A percentile compares a stretch with the other conserved stretches of the same genome.
Evolutionary conservation across 2,797 vertebrate species (phyloP).

Genomic region (Falco peregrinus): DNA sequence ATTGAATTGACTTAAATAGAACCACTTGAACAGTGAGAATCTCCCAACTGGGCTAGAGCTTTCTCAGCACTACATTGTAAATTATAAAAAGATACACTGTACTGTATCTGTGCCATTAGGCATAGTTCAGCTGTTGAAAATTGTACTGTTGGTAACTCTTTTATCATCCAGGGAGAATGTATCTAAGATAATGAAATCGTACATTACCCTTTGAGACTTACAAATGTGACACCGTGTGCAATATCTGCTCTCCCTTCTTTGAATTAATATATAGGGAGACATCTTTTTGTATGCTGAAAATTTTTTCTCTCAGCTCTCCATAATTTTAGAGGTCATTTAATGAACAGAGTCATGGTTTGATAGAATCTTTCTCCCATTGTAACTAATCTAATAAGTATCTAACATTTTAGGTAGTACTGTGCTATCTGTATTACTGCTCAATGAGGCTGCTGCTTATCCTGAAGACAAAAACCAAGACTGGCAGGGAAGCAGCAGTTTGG

Average conservation of each 20-base stretch:
- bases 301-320: background rate
- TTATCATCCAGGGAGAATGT: conserved; percentile 21
- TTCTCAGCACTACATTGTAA: conserved; percentile 3
- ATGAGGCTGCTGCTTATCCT: background rate
- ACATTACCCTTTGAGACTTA: conserved; percentile 20
- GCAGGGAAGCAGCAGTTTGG: conserved; percentile 17
- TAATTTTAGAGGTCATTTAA: conserved; percentile 51
- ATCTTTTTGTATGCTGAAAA: background rate
- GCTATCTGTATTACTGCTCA: background rate
- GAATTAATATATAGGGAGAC: conserved; percentile 19
- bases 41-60: background rate
- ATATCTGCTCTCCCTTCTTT: conserved; percentile 1
- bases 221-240: background rate
- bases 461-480: conserved; percentile 51
- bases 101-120: background rate
- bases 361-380: conserved; percentile 2
- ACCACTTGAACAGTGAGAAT: conserved; percentile 8
- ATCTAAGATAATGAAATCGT: conserved; percentile 11
- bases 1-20: conserved; percentile 34
- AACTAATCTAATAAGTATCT: conserved; percentile 31
- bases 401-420: conserved; percentile 1
- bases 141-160: conserved; percentile 10
- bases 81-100: conserved; percentile 30
- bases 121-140: conserved; percentile 17
- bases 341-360: conserved; percentile 9